These are phyloP conservation scores for Elaphurus davidianus DNA, from an alignment of 2,113 vertebrate species.

Conservation along the genomic window DNA sequence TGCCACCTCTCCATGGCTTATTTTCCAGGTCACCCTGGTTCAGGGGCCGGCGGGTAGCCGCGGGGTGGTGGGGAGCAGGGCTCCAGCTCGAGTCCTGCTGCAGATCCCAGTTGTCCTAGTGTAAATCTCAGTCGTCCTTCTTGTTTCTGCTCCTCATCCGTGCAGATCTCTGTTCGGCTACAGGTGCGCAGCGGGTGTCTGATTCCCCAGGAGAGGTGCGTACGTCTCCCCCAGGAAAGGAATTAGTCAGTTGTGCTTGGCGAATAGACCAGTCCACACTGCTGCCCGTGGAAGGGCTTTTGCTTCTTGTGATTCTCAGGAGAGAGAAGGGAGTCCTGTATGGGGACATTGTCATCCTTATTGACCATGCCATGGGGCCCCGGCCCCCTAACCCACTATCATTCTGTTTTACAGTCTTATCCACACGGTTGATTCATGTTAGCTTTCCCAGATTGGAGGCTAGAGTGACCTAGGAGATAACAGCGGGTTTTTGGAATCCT, in stretches of 20 bases:
- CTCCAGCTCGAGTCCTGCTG: background rate
- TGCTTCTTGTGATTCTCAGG: background rate
- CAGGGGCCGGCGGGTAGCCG: background rate
- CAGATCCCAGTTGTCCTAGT: background rate
- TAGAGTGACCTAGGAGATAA: background rate
- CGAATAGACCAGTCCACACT: background rate
- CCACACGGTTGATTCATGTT: background rate
- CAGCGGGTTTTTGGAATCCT: background rate
- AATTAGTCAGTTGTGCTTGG: background rate
- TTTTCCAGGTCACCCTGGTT: background rate
- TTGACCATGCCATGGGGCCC: accelerated
- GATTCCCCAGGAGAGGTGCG: background rate
- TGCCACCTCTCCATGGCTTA: background rate
- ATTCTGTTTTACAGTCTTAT: background rate
- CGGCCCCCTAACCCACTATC: background rate
- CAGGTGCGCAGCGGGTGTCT: accelerated
- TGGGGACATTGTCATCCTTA: background rate
- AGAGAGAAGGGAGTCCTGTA: background rate
- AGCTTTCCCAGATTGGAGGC: background rate
- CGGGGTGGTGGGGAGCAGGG: background rate
- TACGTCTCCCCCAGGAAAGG: background rate
- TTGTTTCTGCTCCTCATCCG: background rate
- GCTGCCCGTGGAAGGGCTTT: background rate
- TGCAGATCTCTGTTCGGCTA: background rate
- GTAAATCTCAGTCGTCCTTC: accelerated